These are phyloP conservation scores for Ophonus ardosiacus DNA, from an alignment of 2,888 invertebrate genomes.

Conservation along the genomic window DNA sequence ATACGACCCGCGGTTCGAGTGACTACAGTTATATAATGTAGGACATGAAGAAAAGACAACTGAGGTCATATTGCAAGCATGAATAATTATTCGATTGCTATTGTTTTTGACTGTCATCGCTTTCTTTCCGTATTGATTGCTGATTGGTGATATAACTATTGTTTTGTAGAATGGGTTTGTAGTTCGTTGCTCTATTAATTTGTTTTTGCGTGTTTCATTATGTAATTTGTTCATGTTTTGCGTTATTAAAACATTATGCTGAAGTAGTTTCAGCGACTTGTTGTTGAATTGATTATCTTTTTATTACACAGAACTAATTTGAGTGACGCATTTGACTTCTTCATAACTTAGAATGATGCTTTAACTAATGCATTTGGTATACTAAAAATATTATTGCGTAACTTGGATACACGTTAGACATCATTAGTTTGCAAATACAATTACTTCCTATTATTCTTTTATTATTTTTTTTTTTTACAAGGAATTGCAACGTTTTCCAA, in stretches of 20 bases:
- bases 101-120: slow-evolving; percentile 44
- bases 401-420: too few relatives aligned
- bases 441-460: too few relatives aligned
- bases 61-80: slow-evolving; percentile 30
- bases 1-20: background rate
- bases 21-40: slow-evolving; percentile 74
- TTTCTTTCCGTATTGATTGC: slow-evolving; percentile 41
- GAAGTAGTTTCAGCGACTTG: background rate
- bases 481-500: too few relatives aligned
- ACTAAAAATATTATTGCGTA: too few relatives aligned
- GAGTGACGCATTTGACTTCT: too few relatives aligned
- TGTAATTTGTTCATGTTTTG: background rate
- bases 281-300: too few relatives aligned
- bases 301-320: too few relatives aligned
- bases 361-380: too few relatives aligned
- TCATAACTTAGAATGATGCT: too few relatives aligned
- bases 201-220: slow-evolving; percentile 1
- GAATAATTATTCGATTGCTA: slow-evolving; percentile 37
- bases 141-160: slow-evolving; percentile 30
- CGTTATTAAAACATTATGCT: background rate
- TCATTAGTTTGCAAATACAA: too few relatives aligned
- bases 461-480: too few relatives aligned
- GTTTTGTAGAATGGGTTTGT: slow-evolving; percentile 13
- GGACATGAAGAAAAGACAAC: slow-evolving; percentile 68
- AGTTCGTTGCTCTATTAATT: slow-evolving; percentile 17